Percentiles rank a stretch among this genome's conserved stretches.
phyloP scores from a whole-genome alignment of 2,888 invertebrate genomes.

The Zygogramma bicolorata region DNA sequence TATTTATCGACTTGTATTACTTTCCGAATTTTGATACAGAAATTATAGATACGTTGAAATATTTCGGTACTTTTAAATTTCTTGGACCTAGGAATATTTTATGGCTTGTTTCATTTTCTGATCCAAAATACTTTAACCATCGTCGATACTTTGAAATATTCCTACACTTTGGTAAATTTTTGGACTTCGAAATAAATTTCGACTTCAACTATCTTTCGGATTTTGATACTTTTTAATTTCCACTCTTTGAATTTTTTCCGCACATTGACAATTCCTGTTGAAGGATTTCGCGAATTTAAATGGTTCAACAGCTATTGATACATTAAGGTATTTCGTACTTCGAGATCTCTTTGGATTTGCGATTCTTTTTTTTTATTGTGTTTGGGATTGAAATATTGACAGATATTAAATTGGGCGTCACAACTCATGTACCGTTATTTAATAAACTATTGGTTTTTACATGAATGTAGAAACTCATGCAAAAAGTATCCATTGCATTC shows the following conservation, averaged over 20 bases:
- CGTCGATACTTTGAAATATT: neutral
- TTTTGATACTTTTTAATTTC: neutral
- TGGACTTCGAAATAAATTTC: neutral
- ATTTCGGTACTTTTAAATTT: neutral
- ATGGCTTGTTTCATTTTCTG: too few relatives aligned
- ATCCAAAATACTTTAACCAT: neutral
- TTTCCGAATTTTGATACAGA: neutral
- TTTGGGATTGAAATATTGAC: neutral
- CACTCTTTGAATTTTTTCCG: too few relatives aligned
- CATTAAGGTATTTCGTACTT: neutral
- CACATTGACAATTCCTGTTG: neutral
- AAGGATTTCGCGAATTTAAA: neutral
- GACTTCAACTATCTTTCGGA: neutral
- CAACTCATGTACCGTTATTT: too few relatives aligned
- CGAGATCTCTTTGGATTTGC: neutral
- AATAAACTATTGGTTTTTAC: too few relatives aligned
- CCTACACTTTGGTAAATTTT: neutral
- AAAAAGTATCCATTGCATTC: too few relatives aligned
- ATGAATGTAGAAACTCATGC: too few relatives aligned
- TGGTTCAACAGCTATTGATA: neutral
- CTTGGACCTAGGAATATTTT: too few relatives aligned
- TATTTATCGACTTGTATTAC: neutral
- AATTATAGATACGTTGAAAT: neutral
- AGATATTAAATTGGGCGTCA: neutral
- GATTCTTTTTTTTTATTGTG: neutral